phyloP scores from a whole-genome alignment of 2,797 vertebrate genomes.

The Galaxias olidus region DNA sequence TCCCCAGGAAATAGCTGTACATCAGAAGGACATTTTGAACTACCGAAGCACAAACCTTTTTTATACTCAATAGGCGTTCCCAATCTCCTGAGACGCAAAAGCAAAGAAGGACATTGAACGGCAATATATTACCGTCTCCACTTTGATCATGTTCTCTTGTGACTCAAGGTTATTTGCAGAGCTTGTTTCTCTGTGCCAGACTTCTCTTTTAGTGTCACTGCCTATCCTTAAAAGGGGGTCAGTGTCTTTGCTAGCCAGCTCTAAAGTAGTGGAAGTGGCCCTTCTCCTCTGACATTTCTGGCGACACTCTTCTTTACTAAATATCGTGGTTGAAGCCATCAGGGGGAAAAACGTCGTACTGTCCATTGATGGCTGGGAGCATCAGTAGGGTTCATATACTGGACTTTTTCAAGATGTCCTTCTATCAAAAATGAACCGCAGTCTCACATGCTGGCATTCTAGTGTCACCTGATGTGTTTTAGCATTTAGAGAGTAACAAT shows the following conservation, averaged over 20 bases:
- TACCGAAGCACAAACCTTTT: slow-evolving; percentile 41
- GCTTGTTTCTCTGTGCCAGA: slow-evolving; percentile 27
- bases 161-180: slow-evolving; percentile 31
- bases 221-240: slow-evolving; percentile 29
- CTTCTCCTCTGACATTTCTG: slow-evolving; percentile 63
- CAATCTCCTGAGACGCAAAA: slow-evolving; percentile 15
- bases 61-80: slow-evolving; percentile 26
- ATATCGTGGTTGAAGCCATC: too few species aligned
- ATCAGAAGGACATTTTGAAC: slow-evolving; percentile 29
- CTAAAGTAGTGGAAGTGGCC: slow-evolving; percentile 40
- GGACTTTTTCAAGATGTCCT: too few species aligned
- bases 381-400: too few species aligned
- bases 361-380: too few species aligned
- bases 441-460: slow-evolving; percentile 23
- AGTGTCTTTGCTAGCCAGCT: slow-evolving; percentile 49
- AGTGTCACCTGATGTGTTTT: slow-evolving; percentile 73
- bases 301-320: slow-evolving; percentile 35
- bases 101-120: slow-evolving; percentile 16
- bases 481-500: slow-evolving; percentile 61
- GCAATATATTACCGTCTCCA: slow-evolving; percentile 19
- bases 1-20: too few species aligned
- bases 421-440: too few species aligned
- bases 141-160: slow-evolving; percentile 14
- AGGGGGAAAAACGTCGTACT: too few species aligned
- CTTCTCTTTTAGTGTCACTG: slow-evolving; percentile 36